Conservation (phyloP, 2,888 invertebrate species). For the Cryptus armator region DNA sequence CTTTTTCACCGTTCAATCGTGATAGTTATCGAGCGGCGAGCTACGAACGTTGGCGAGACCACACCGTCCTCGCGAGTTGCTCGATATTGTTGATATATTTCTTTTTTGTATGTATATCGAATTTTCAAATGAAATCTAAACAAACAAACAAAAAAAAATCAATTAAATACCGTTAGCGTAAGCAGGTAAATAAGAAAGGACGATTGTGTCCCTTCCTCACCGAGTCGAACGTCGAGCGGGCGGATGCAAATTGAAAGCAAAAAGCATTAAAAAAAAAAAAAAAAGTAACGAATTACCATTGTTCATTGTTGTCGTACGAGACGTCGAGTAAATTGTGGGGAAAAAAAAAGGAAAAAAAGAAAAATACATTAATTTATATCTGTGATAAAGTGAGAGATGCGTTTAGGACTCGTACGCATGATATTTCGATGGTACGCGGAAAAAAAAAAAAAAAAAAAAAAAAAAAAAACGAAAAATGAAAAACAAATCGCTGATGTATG, state of each 20-base stretch:
- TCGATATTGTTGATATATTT: slow-evolving; percentile 82
- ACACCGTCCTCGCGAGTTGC: slow-evolving; percentile 72
- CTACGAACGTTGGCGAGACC: slow-evolving; percentile 43
- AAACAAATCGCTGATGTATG: slow-evolving; percentile 47
- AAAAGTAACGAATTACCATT: slow-evolving; percentile 10
- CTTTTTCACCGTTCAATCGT: slow-evolving; percentile 47
- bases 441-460: slow-evolving; percentile 12
- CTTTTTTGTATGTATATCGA: slow-evolving; percentile 75
- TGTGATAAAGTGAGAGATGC: slow-evolving; percentile 80
- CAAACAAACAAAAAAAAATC: slow-evolving; percentile 16
- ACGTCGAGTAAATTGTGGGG: slow-evolving; percentile 57
- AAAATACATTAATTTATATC: slow-evolving; percentile 84
- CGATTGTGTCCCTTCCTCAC: slow-evolving; percentile 42
- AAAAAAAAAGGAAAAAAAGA: slow-evolving; percentile 53
- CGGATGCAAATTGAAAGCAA: neutral
- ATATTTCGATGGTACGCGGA: slow-evolving; percentile 7
- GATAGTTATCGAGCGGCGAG: slow-evolving; percentile 56
- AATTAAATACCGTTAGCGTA: slow-evolving; percentile 25
- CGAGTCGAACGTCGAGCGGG: slow-evolving; percentile 22
- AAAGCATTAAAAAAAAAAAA: neutral
- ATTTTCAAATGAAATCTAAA: slow-evolving; percentile 30
- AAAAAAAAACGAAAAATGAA: slow-evolving; percentile 10
- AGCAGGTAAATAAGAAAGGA: slow-evolving; percentile 35
- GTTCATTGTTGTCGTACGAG: slow-evolving; percentile 42
- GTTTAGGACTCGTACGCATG: slow-evolving; percentile 18